Evolutionary conservation across 2,888 invertebrate genomes (phyloP).

Genomic region (Empis livida): DNA sequence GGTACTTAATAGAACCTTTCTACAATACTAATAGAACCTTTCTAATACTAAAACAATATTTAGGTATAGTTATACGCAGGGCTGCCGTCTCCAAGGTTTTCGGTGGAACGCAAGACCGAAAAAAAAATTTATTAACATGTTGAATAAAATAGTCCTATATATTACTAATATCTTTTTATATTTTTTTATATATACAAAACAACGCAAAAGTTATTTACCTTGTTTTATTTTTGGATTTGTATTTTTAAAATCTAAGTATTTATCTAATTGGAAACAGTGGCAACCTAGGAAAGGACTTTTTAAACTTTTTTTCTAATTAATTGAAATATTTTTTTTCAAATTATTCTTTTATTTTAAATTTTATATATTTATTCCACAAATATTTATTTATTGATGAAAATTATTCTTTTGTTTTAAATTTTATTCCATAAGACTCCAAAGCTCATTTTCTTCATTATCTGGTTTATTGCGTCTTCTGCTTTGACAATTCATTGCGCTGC

Average conservation of each 20-base stretch:
- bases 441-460: background rate
- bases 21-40: too few species aligned
- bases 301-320: background rate
- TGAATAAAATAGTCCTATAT: too few species aligned
- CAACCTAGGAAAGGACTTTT: too few species aligned
- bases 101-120: background rate
- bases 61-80: background rate
- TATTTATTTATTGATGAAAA: background rate
- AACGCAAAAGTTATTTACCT: too few species aligned
- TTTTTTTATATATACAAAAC: too few species aligned
- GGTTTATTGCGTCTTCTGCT: background rate
- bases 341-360: background rate
- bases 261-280: too few species aligned
- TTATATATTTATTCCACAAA: background rate
- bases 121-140: too few species aligned
- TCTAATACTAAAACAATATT: too few species aligned
- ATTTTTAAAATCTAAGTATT: too few species aligned
- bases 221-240: too few species aligned
- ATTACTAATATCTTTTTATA: too few species aligned
- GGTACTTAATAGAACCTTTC: too few species aligned
- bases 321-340: background rate
- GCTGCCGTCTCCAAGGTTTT: background rate
- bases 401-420: background rate
- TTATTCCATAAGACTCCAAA: background rate
- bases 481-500: background rate